A percentile compares a stretch with the other conserved stretches of the same genome.
Conservation (phyloP, 2,113 vertebrate genomes). For the Paradisaea rubra region DNA sequence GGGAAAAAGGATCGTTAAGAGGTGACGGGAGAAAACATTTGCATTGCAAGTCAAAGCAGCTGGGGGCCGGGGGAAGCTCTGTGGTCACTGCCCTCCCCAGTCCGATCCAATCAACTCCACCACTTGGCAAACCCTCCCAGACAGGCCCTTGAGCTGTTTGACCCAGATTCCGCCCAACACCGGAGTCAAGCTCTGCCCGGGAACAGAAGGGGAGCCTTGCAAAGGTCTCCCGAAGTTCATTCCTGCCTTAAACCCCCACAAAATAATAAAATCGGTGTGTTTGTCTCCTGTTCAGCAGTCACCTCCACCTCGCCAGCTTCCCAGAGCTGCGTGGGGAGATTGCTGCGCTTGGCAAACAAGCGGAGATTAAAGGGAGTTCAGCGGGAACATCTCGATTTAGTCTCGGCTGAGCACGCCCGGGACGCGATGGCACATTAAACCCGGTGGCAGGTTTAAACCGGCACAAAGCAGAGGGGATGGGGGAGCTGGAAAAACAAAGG, state of each 20-base stretch:
- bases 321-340: neutral
- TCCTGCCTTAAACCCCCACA: neutral
- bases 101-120: constrained; percentile 51
- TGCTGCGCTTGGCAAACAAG: constrained; percentile 31
- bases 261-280: neutral
- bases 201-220: neutral
- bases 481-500: neutral
- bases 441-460: neutral
- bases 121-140: constrained; percentile 27
- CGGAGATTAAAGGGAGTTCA: neutral
- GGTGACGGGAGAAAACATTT: constrained; percentile 53
- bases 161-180: neutral
- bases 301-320: neutral
- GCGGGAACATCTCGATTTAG: constrained; percentile 24
- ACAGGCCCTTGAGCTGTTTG: constrained; percentile 39
- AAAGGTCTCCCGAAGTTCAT: constrained; percentile 15
- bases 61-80: constrained; percentile 35
- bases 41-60: constrained; percentile 57
- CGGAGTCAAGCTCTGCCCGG: constrained; percentile 15
- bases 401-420: neutral
- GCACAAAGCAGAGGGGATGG: neutral
- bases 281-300: constrained; percentile 27
- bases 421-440: neutral
- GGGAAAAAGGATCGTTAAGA: constrained; percentile 40
- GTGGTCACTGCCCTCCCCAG: constrained; percentile 54